Percentiles rank a stretch among this genome's conserved stretches.
These are phyloP conservation scores for Machaerirhynchus nigripectus DNA, from an alignment of 2,113 vertebrate genomes.

Conservation along the genomic window DNA sequence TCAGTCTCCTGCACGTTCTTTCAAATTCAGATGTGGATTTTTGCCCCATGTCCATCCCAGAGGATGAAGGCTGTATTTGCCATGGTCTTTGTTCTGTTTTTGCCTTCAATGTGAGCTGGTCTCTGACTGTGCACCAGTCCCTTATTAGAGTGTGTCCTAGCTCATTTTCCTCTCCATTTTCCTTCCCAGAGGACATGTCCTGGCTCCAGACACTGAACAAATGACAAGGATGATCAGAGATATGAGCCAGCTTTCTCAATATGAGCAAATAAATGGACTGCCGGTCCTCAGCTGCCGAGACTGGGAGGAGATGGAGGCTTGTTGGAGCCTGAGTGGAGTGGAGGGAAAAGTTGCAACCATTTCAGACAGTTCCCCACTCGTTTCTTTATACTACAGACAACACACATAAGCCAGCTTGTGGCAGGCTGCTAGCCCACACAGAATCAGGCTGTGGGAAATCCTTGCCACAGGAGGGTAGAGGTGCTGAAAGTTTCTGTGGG, in stretches of 20 bases:
- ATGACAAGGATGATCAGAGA: neutral
- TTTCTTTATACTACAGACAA: neutral
- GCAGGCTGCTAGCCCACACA: neutral
- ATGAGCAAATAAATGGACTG: neutral
- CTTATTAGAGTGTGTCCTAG: neutral
- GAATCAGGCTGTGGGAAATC: neutral
- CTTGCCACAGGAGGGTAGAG: neutral
- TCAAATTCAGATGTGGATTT: neutral
- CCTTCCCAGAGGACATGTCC: neutral
- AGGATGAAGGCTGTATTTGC: neutral
- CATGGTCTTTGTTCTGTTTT: neutral
- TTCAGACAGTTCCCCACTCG: neutral
- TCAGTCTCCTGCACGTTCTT: neutral
- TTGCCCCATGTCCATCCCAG: neutral
- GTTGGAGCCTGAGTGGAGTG: neutral
- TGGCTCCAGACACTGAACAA: neutral
- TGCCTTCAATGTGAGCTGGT: neutral
- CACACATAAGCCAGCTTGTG: accelerated
- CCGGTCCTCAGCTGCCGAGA: neutral
- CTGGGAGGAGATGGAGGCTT: neutral
- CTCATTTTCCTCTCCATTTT: neutral
- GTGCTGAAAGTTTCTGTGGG: neutral
- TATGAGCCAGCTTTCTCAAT: neutral
- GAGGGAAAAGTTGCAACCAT: neutral
- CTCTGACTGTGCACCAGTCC: neutral